phyloP scores from a whole-genome alignment of 2,888 invertebrate species.

The Cephus pygmeus region DNA sequence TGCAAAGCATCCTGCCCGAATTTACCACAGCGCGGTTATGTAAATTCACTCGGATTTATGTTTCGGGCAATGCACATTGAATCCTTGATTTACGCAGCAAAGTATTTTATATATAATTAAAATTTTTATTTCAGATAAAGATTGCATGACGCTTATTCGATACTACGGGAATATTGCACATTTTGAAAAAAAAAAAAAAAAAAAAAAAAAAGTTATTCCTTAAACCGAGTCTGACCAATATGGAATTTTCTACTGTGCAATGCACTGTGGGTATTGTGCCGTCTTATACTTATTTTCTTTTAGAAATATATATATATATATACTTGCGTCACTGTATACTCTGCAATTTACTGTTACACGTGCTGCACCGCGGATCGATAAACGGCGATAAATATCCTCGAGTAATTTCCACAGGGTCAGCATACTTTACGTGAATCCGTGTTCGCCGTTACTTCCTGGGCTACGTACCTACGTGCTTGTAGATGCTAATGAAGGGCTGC shows the following conservation, averaged over 20 bases:
- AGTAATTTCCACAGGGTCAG: neutral
- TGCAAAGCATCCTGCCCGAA: conserved; percentile 46
- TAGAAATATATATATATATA: neutral
- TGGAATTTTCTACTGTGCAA: neutral
- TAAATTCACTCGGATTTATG: conserved; percentile 48
- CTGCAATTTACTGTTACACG: neutral
- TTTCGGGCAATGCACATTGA: conserved; percentile 44
- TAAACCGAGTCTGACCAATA: neutral
- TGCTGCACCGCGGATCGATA: neutral
- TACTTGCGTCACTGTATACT: neutral
- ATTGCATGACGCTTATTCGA: neutral
- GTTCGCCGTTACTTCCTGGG: neutral
- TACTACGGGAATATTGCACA: fast-evolving
- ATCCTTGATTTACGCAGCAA: conserved; percentile 40
- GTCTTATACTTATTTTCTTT: neutral
- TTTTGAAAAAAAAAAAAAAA: too few relatives aligned
- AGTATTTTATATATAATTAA: neutral
- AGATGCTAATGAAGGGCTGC: conserved; percentile 20
- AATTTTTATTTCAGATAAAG: neutral
- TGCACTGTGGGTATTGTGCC: too few relatives aligned
- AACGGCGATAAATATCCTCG: neutral
- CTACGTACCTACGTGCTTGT: conserved; percentile 6
- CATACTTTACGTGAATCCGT: neutral
- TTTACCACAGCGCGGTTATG: conserved; percentile 46
- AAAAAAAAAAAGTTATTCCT: too few relatives aligned